A percentile compares a stretch with the other conserved stretches of the same genome.
These are phyloP conservation scores for Urosaurus nigricauda DNA, from an alignment of 2,797 vertebrate species.

Conservation along the genomic window DNA sequence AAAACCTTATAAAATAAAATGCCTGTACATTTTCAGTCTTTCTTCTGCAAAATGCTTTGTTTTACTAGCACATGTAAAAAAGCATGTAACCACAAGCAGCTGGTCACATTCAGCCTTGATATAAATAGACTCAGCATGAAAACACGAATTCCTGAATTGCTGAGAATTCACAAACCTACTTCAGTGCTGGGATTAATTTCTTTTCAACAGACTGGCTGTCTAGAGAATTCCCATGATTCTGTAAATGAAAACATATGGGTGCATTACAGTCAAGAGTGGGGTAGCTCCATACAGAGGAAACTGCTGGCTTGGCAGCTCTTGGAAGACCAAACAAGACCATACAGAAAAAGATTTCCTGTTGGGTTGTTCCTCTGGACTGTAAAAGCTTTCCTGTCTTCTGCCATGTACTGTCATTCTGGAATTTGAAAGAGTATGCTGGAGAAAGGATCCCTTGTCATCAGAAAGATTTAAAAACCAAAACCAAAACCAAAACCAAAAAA, in stretches of 20 bases:
- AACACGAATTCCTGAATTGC: conserved; percentile 75
- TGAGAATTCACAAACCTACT: conserved; percentile 76
- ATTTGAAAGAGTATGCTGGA: conserved; percentile 23
- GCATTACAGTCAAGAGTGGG: conserved; percentile 54
- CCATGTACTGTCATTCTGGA: conserved; percentile 39
- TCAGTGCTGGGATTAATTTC: conserved; percentile 79
- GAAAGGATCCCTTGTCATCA: conserved; percentile 18
- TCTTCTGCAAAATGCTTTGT: conserved; percentile 59
- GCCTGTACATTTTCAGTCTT: conserved; percentile 31
- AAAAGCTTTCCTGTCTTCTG: not conserved
- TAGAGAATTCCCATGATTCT: conserved; percentile 74
- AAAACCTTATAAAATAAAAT: not conserved
- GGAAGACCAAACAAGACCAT: conserved; percentile 35
- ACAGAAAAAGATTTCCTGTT: conserved; percentile 52
- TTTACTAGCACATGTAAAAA: conserved; percentile 59
- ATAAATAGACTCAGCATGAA: conserved; percentile 74
- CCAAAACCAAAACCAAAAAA: too few relatives aligned
- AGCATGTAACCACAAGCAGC: conserved; percentile 66
- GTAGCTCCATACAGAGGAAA: conserved; percentile 46
- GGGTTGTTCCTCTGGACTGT: not conserved
- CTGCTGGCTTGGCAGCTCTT: conserved; percentile 46
- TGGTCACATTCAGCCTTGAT: conserved; percentile 71
- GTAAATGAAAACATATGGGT: conserved; percentile 77
- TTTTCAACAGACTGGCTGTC: conserved; percentile 77
- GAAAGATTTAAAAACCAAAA: too few relatives aligned